Evolutionary conservation across 2,888 invertebrate genomes (phyloP), one percentile per base, ranked within the genome.

Genomic region (Eucera pruinosa): DNA sequence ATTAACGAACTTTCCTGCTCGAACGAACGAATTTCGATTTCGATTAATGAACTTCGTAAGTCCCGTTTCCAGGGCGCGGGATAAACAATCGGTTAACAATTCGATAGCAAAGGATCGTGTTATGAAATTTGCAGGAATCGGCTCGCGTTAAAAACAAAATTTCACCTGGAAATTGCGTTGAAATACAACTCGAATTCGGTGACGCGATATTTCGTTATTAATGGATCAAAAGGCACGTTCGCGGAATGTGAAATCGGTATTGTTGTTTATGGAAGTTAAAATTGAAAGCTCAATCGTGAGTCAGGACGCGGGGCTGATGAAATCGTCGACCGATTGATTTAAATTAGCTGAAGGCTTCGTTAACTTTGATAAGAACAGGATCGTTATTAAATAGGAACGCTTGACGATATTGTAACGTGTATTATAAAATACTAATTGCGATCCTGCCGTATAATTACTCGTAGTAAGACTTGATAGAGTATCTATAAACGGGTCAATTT

Each of bases 201-300:
- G 47, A 27, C 33, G n/a, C 39, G 43, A 48, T 50, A 71, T 50
- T 48, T 48, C 36, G 48, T 57, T 57, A 57, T 62, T 57, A 71
- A 70, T 55, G 55, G 48, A 36, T 71, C 71, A 62, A 36, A 27
- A 18, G 39, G 23, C 41, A 7, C 50, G 41, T 74, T 50, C 23
- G 6, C 50, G 15, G 71, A 62, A 74, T 62, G 55, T 43, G 48
- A 70, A 73, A 62, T 70, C 43, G 27, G 33, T 48, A 70, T 73
- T 48, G 39, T 70, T 73, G 61, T 73, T 70, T 57, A 60, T 61
- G 47, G 45, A 13, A 50, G 54, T 30, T 68, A 27, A 45, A 68
- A 60, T 68, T 60, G 52, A 73, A 70, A 70, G 43, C 41, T 62
- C 33, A 43, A 62, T 70, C 55, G 25, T 20, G n/a, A 36, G n/a